Percentiles rank a stretch among this genome's conserved stretches.
These are phyloP conservation scores for Xestobium rufovillosum DNA, from an alignment of 2,888 invertebrate species.

Conservation along the genomic window DNA sequence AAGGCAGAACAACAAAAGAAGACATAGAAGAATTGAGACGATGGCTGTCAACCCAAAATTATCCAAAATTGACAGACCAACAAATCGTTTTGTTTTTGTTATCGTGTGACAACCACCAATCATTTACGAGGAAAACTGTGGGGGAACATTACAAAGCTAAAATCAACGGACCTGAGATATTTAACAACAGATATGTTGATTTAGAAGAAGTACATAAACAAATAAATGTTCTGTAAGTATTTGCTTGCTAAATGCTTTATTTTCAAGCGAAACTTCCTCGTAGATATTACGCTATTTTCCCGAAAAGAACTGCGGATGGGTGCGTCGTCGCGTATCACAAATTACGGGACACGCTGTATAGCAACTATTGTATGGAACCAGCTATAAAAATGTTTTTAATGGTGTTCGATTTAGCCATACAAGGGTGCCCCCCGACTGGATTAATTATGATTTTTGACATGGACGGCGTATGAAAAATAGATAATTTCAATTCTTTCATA, in stretches of 20 bases:
- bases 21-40: slow-evolving; percentile 32
- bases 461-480: slow-evolving; percentile 48
- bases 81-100: slow-evolving; percentile 59
- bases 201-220: slow-evolving; percentile 40
- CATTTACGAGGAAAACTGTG: slow-evolving; percentile 54
- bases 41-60: slow-evolving; percentile 29
- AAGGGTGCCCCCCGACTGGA: slow-evolving; percentile 53
- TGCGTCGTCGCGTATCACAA: background rate
- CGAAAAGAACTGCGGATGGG: background rate
- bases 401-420: slow-evolving; percentile 47
- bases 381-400: background rate
- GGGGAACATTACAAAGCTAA: slow-evolving; percentile 53
- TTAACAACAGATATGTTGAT: slow-evolving; percentile 48
- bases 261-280: background rate
- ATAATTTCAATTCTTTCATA: background rate
- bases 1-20: slow-evolving; percentile 22
- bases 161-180: slow-evolving; percentile 55
- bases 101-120: slow-evolving; percentile 55
- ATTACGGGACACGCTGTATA: background rate
- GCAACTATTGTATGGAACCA: background rate
- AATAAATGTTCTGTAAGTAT: slow-evolving; percentile 51
- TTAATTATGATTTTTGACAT: slow-evolving; percentile 62
- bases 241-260: background rate
- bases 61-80: slow-evolving; percentile 46
- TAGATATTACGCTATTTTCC: background rate